A percentile compares a stretch with the other conserved stretches of the same genome.
Evolutionary conservation across 2,797 vertebrate species (phyloP).

Genomic region (Amblyraja radiata): DNA sequence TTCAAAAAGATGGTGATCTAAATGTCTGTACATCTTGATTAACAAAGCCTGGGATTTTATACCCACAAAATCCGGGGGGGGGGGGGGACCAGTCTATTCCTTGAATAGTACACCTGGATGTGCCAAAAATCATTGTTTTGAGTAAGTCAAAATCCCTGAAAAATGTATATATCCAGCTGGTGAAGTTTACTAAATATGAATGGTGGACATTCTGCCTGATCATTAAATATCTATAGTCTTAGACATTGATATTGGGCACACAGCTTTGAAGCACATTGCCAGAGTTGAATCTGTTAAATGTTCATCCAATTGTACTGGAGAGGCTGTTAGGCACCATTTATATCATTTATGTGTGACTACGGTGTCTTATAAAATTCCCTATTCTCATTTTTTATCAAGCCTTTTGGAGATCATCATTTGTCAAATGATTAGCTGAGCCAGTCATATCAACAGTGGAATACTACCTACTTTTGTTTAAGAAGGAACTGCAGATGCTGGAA

Average conservation of each 20-base stretch:
- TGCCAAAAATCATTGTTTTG: neutral
- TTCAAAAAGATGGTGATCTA: neutral
- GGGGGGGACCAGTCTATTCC: neutral
- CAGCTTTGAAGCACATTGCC: neutral
- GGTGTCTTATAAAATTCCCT: neutral
- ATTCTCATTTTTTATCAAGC: neutral
- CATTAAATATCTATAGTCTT: neutral
- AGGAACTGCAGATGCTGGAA: too few relatives aligned
- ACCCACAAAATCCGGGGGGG: neutral
- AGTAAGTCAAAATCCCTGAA: neutral
- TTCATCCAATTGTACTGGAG: neutral
- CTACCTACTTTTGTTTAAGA: too few relatives aligned
- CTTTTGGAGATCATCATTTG: neutral
- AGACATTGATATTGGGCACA: neutral
- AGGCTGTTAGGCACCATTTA: neutral
- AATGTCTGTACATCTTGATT: neutral
- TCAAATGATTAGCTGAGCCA: neutral
- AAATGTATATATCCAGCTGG: neutral
- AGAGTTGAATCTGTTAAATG: neutral
- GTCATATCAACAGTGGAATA: neutral
- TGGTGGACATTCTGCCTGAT: neutral
- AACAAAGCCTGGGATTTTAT: too few relatives aligned
- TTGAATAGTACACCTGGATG: neutral
- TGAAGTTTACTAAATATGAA: neutral
- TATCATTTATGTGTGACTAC: neutral